Evolutionary conservation across 2,113 vertebrate species (phyloP), one percentile per base, ranked within the genome.

Genomic region (Serilophus lunatus): DNA sequence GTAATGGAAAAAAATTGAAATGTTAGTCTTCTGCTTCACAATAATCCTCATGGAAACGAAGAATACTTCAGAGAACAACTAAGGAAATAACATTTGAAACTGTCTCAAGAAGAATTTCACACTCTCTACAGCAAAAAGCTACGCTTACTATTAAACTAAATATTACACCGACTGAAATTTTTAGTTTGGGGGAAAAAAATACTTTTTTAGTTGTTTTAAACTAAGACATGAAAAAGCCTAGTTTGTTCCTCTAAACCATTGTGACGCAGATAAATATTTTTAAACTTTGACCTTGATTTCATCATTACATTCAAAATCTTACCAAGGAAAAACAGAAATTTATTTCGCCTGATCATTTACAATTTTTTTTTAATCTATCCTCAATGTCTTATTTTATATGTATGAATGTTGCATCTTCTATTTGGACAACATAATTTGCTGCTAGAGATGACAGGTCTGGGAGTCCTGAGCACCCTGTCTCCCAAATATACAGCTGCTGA

Each of bases 61-160:
- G 69, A 74, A 69, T 59, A 40, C 35, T 89, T 88, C n/a, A 76
- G 70, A 88, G 54, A 82, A 94, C 47, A 72, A 17, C 49, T 70
- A 93, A 90, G 70, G 61, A 96, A 97, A 90, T 79, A 36, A 54
- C 49, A 69, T 94, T 57, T 82, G 68, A 97, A 91, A 75, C 47
- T 95, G 90, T 72, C 66, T 81, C 42, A 72, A 70, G 25, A 92
- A 93, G 31, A 96, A 86, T 87, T 75, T 50, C n/a, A 25, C 45
- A 78, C 86, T 86, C 56, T 76, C 25, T 81, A 78, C 82, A 36
- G 68, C 66, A 71, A 87, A 92, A 93, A 84, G 18, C 45, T 89
- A 53, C 16, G 35, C 14, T 53, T 31, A 57, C 9, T 81, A 81
- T 63, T 93, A 91, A 64, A 76, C 8, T 4, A 69, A 35, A 7